Evolutionary conservation across 2,888 invertebrate species (phyloP).

Genomic region (Caenorhabditis japonica): DNA sequence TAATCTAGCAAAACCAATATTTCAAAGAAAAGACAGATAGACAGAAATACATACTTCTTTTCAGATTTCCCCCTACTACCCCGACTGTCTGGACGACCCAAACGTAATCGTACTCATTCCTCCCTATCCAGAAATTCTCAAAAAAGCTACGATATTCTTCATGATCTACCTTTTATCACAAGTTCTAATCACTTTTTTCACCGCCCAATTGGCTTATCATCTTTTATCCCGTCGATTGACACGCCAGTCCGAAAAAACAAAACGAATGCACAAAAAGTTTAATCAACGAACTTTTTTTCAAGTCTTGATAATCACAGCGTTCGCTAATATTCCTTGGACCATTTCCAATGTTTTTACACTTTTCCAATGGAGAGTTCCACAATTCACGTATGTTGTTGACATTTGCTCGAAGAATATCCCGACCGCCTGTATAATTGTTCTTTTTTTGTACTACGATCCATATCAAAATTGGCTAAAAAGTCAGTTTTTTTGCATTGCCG

Average conservation of each 20-base stretch:
- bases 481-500: neutral
- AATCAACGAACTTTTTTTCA: constrained; percentile 13
- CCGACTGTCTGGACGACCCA: constrained; percentile 11
- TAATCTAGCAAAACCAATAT: too few relatives aligned
- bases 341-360: constrained; percentile 8
- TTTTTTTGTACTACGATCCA: constrained; percentile 18
- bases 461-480: constrained; percentile 15
- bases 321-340: constrained; percentile 9
- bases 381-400: constrained; percentile 23
- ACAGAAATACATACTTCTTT: neutral
- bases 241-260: constrained; percentile 12
- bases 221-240: constrained; percentile 7
- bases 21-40: too few relatives aligned
- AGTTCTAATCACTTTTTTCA: neutral
- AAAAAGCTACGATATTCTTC: constrained; percentile 5
- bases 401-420: constrained; percentile 10
- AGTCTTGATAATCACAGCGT: constrained; percentile 1
- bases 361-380: constrained; percentile 1
- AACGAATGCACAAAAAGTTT: constrained; percentile 15
- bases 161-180: neutral
- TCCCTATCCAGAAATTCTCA: constrained; percentile 8
- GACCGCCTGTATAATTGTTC: constrained; percentile 12
- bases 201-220: constrained; percentile 14
- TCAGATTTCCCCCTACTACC: constrained; percentile 23
- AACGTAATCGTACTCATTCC: constrained; percentile 9